phyloP scores from a whole-genome alignment of 2,113 vertebrate species.

The Oncorhynchus mykiss region DNA sequence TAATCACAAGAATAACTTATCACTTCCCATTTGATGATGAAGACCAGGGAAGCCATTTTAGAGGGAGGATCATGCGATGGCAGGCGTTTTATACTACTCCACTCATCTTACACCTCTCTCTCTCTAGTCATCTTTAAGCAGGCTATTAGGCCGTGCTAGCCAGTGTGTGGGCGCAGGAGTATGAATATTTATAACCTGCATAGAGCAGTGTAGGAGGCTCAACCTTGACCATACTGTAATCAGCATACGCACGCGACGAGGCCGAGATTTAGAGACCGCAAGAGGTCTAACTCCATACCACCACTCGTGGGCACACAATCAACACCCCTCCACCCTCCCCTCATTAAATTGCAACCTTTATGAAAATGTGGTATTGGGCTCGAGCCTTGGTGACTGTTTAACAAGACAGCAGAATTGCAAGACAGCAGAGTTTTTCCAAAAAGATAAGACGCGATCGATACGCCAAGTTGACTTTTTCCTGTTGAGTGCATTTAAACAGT shows the following conservation, averaged over 20 bases:
- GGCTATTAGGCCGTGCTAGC: slow-evolving; percentile 60
- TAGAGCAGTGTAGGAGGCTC: slow-evolving; percentile 66
- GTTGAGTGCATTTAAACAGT: no score
- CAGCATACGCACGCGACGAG: slow-evolving; percentile 51
- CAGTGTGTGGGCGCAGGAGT: slow-evolving; percentile 59
- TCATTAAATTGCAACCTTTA: slow-evolving; percentile 56
- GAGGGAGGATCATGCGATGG: not conserved
- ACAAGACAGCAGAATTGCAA: slow-evolving; percentile 45
- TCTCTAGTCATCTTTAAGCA: slow-evolving; percentile 57
- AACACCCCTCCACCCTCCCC: slow-evolving; percentile 57
- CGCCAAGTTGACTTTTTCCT: no score
- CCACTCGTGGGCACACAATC: slow-evolving; percentile 70
- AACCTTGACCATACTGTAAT: slow-evolving; percentile 72
- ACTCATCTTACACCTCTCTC: slow-evolving; percentile 8
- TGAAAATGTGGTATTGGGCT: slow-evolving; percentile 47
- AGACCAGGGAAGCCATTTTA: slow-evolving; percentile 18
- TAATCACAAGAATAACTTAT: slow-evolving; percentile 28
- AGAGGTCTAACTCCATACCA: slow-evolving; percentile 61
- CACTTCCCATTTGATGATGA: slow-evolving; percentile 21
- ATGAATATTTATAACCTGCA: slow-evolving; percentile 76
- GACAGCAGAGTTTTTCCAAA: no score
- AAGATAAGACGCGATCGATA: not conserved
- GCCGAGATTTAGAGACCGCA: slow-evolving; percentile 66
- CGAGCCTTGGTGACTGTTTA: slow-evolving; percentile 66
- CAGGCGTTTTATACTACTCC: not conserved